These are phyloP conservation scores for Caerostris extrusa DNA, from an alignment of 1,140 invertebrate species.

Conservation along the genomic window DNA sequence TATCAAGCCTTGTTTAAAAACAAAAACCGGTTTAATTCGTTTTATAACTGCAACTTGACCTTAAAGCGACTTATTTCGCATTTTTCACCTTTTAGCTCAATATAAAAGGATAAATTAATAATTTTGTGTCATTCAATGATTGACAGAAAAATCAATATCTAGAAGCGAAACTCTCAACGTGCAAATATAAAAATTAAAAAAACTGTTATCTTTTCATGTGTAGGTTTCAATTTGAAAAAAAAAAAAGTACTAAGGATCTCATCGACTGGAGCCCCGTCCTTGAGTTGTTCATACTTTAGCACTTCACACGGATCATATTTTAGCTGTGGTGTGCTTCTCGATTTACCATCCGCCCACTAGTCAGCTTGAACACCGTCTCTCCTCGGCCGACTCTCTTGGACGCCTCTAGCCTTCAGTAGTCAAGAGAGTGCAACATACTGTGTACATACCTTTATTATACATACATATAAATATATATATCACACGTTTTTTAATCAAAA, in stretches of 20 bases:
- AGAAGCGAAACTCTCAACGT: no score
- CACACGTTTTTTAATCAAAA: constrained; percentile 5
- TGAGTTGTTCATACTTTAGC: neutral
- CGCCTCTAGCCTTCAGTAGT: constrained; percentile 16
- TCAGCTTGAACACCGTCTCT: constrained; percentile 18
- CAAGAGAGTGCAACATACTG: neutral
- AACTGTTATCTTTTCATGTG: no score
- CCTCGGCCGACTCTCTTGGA: neutral
- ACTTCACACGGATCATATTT: constrained; percentile 18
- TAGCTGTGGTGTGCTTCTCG: constrained; percentile 41
- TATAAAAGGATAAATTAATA: no score
- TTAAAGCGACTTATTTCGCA: no score
- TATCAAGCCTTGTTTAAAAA: no score
- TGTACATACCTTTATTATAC: neutral
- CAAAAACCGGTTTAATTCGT: no score
- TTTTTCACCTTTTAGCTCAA: no score
- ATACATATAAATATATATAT: neutral
- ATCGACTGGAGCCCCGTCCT: neutral
- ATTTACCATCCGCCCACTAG: constrained; percentile 50
- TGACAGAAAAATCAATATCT: no score
- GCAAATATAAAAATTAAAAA: no score
- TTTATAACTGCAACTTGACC: no score
- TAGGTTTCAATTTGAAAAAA: no score
- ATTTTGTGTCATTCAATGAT: no score
- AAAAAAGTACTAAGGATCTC: neutral